Base-by-base conservation (phyloP, 2,113 vertebrate genomes). In the Trichomycterus rosablanca region DNA sequence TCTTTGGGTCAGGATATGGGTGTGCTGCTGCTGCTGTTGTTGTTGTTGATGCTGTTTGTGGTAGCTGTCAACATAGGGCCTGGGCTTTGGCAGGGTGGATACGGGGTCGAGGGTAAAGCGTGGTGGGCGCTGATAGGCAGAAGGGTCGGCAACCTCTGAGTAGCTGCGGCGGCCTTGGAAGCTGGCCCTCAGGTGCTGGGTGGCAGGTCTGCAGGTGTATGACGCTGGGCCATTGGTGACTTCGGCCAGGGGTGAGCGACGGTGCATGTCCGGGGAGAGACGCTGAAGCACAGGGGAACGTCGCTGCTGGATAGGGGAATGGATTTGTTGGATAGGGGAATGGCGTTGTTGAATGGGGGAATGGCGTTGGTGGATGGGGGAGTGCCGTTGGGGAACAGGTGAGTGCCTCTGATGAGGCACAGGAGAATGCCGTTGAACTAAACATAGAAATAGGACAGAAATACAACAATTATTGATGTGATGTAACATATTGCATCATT, bases 121-220 rank as follows among this genome's bases (percentile, higher is more conserved):
- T 30, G 89, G 84, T 3, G 83, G 85, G 68, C 91, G 89, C 71
- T 90, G 90, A 77, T 96, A 95, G 52, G 88, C 83, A 0, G 91
- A 92, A 8, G 90, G 90, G 80, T 94, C 93, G 0, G 85, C 87
- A 39, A 94, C 87, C 83, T 98, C 95, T 0, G 94, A 98, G 82
- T 98, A 97, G 71, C 94, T 97, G 50, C 95, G 90, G 0, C 93
- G 91, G 5, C 93, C 93, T 68, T 96, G 94, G 84, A 98, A 98
- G 65, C 91, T 92, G 20, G 94, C 93, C 54, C 94, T 89, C 74
- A 91, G 86, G 78, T 93, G 93, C 48, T 95, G 93, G 66, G 86
- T 90, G 18, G 91, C 78, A 0, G 92, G 92, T 43, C 94, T 89
- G 78, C 83, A 85, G 67, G 92, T 81, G 53, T 95, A 96, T 15